phyloP scores from a whole-genome alignment of 1,140 invertebrate species.

The Lordiphosa stackelbergi region DNA sequence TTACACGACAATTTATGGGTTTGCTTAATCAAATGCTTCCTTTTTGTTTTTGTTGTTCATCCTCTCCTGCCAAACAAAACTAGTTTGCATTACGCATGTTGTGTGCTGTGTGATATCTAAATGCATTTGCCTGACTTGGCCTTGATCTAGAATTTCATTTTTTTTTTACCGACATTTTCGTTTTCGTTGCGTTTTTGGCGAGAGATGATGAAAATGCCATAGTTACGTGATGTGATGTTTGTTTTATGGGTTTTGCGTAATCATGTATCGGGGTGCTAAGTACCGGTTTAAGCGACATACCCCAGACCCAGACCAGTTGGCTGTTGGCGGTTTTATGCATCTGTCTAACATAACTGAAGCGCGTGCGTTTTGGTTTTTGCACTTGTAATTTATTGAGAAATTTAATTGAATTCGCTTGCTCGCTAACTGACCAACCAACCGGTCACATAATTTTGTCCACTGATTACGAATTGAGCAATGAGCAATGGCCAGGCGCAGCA shows the following conservation, averaged over 20 bases:
- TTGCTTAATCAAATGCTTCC: constrained; percentile 54
- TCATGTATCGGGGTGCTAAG: constrained; percentile 51
- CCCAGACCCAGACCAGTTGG: constrained; percentile 44
- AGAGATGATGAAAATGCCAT: constrained; percentile 6
- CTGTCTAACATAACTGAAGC: constrained; percentile 44
- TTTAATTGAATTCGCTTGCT: constrained; percentile 71
- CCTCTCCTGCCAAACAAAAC: constrained; percentile 46
- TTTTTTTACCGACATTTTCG: constrained; percentile 50
- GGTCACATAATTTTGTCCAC: constrained; percentile 46
- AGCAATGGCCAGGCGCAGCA: constrained; percentile 19
- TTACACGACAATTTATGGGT: constrained; percentile 58
- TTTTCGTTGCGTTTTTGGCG: constrained; percentile 50
- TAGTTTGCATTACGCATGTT: constrained; percentile 57
- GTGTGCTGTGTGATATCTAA: constrained; percentile 25
- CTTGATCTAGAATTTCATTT: constrained; percentile 68
- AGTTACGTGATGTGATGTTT: constrained; percentile 26
- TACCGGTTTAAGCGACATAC: constrained; percentile 54
- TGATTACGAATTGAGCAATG: constrained; percentile 51
- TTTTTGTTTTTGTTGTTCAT: constrained; percentile 40
- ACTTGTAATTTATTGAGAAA: constrained; percentile 70
- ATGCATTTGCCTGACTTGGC: constrained; percentile 39
- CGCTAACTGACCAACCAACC: constrained; percentile 35
- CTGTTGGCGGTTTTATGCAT: constrained; percentile 46
- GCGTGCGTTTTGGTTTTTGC: constrained; percentile 37
- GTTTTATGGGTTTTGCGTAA: constrained; percentile 55